Evolutionary conservation across 2,797 vertebrate genomes (phyloP).

Genomic region (Enteromius fasciolatus): DNA sequence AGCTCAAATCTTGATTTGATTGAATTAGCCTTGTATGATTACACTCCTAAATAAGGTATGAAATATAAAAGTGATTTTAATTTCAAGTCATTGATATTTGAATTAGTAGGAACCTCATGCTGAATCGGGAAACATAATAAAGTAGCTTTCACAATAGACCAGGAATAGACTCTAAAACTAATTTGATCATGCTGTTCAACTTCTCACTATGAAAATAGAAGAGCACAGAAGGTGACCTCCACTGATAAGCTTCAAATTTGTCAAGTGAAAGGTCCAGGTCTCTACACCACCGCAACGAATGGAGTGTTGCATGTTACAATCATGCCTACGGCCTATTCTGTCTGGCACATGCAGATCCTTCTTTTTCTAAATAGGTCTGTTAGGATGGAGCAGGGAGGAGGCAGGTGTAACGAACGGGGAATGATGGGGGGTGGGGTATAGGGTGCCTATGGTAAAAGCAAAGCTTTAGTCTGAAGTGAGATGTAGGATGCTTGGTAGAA

Average conservation of each 20-base stretch:
- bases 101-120: constrained; percentile 10
- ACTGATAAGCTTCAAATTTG: constrained; percentile 20
- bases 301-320: constrained; percentile 36
- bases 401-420: constrained; percentile 51
- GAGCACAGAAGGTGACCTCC: not conserved
- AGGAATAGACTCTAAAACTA: not conserved
- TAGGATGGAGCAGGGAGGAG: constrained; percentile 24
- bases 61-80: constrained; percentile 14
- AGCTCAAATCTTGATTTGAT: not conserved
- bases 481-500: constrained; percentile 67
- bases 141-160: not conserved
- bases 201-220: not conserved
- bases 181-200: constrained; percentile 6
- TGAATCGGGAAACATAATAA: constrained; percentile 3
- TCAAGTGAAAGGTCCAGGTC: constrained; percentile 1
- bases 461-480: constrained; percentile 71
- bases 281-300: constrained; percentile 12
- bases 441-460: constrained; percentile 62
- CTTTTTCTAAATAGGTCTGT: not conserved
- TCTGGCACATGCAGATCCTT: constrained; percentile 58
- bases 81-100: constrained; percentile 27
- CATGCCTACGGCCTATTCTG: constrained; percentile 53
- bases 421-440: constrained; percentile 14
- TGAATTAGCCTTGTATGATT: constrained; percentile 29
- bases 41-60: constrained; percentile 17